Base-by-base conservation (phyloP, 2,888 invertebrate species). In the Hirtodrosophila trivittata region DNA sequence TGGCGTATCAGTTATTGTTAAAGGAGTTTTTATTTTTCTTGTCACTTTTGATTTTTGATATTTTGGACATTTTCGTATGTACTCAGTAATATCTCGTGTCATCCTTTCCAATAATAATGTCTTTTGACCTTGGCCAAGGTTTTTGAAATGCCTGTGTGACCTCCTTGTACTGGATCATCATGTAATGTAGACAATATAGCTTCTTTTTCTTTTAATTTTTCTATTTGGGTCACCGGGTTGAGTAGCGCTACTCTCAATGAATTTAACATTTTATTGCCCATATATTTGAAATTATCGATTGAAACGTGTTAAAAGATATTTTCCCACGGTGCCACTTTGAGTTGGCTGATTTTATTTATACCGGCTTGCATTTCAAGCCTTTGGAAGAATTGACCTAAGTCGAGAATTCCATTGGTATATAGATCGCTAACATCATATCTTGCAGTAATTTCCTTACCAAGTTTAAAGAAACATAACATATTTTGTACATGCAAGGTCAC, bases 231-330 rank as follows among this genome's bases (percentile, higher is more conserved):
- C n/a, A n/a, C n/a, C n/a, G 39, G 39, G 21, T 21, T 50, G 39
- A 50, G 39, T 50, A 50, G 39, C 30, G 50, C 39, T 21, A 39
- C 50, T 39, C 39, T 39, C 21, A 50, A 39, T 14, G 7, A 7
- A 1, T 41, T 26, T 1, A 42, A 35, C 26, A 28, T 37, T 8
- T 49, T 38, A 38, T 38, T 49, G 38, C 47, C 47, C 47, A 35
- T 47, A 39, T 1, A 32, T 8, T 41, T 39, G 18, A 16, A 25
- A 25, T 25, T 6, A 25, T 25, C 25, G 3, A 6, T 25, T 25
- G 25, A 25, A 25, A 25, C 25, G 3, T 25, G 25, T 25, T 25
- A 3, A 25, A 25, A 25, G 25, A 25, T 25, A 25, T 25, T 25
- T 25, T 25, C 25, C 25, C 25, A 25, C 25, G 25, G 25, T 25